Evolutionary conservation across 2,888 invertebrate genomes (phyloP).

Genomic region (Nomada ruficornis): DNA sequence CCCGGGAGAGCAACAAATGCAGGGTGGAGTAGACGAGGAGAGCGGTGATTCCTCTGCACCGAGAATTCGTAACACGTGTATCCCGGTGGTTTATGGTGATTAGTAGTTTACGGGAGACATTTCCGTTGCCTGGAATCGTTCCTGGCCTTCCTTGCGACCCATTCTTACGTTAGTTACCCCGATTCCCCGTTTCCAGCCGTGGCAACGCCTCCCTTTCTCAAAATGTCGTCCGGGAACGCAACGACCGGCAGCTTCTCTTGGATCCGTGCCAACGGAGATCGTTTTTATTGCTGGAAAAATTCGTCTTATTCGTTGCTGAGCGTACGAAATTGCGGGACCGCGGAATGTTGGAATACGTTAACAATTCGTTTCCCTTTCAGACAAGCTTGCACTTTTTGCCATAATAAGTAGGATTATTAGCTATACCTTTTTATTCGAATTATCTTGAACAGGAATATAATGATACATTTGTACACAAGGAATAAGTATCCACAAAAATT

Average conservation of each 20-base stretch:
- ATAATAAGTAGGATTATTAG: no score
- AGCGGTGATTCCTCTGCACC: conserved; percentile 76
- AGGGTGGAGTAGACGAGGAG: conserved; percentile 66
- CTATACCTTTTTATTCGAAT: no score
- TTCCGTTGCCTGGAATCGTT: conserved; percentile 75
- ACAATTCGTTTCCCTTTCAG: background rate
- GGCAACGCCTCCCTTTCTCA: conserved; percentile 67
- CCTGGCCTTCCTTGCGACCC: conserved; percentile 67
- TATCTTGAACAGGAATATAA: no score
- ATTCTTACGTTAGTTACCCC: conserved; percentile 73
- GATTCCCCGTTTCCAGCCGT: conserved; percentile 65
- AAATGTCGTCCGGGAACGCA: conserved; percentile 60
- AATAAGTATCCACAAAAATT: no score
- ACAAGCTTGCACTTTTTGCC: no score
- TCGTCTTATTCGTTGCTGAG: background rate
- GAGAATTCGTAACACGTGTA: conserved; percentile 82
- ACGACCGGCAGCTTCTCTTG: conserved; percentile 45
- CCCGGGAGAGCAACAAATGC: conserved; percentile 73
- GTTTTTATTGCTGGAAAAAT: background rate
- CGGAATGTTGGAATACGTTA: no score
- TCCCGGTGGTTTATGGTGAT: conserved; percentile 81
- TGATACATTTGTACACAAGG: no score
- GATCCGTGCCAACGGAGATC: background rate
- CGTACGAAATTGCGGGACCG: background rate
- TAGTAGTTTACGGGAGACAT: conserved; percentile 81